Percentiles rank a stretch among this genome's conserved stretches.
These are phyloP conservation scores for Anthrax anthrax DNA, from an alignment of 2,888 invertebrate species.

Conservation along the genomic window DNA sequence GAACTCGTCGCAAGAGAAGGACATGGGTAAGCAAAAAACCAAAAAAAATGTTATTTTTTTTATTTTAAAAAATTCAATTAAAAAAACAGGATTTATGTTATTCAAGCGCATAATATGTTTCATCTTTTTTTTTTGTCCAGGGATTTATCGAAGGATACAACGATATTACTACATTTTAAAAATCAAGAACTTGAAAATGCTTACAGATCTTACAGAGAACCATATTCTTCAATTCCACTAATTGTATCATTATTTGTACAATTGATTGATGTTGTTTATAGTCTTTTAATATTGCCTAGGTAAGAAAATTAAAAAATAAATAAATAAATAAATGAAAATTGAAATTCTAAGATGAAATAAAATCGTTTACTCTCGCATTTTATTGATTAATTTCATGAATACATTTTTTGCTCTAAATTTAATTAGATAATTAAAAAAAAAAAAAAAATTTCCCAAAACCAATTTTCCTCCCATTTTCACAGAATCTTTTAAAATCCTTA, in stretches of 20 bases:
- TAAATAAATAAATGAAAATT: neutral
- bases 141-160: slow-evolving; percentile 52
- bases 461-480: no score
- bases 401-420: no score
- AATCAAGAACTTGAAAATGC: slow-evolving; percentile 50
- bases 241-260: slow-evolving; percentile 50
- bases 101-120: no score
- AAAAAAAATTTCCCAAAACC: no score
- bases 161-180: slow-evolving; percentile 49
- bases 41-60: neutral
- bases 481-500: no score
- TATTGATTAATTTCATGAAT: no score
- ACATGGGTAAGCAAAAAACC: slow-evolving; percentile 42
- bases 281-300: slow-evolving; percentile 42
- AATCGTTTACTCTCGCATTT: no score
- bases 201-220: slow-evolving; percentile 50
- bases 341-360: no score
- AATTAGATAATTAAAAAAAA: no score
- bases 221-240: slow-evolving; percentile 48
- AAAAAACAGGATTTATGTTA: no score
- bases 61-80: neutral
- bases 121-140: slow-evolving; percentile 25
- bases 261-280: slow-evolving; percentile 38
- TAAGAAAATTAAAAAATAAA: slow-evolving; percentile 17
- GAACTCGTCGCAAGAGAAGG: slow-evolving; percentile 76